A percentile compares a stretch with the other conserved stretches of the same genome.
Evolutionary conservation across 2,797 vertebrate species (phyloP).

Genomic region (Takifugu ocellatus): DNA sequence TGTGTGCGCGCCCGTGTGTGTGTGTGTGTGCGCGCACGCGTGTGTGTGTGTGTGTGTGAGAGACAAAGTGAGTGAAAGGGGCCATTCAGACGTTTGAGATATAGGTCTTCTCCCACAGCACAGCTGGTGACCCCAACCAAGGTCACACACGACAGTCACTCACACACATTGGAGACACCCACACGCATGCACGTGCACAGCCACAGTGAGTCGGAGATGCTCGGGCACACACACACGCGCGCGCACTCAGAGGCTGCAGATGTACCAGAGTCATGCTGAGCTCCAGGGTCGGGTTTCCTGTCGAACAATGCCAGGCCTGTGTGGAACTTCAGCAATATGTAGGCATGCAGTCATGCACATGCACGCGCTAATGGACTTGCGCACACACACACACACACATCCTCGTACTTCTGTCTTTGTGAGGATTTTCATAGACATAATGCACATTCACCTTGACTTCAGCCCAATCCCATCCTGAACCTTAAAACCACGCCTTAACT

Average conservation of each 20-base stretch:
- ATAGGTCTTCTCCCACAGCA: conserved; percentile 61
- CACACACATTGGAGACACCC: conserved; percentile 9
- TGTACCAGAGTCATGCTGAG: conserved; percentile 57
- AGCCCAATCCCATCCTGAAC: too few relatives aligned
- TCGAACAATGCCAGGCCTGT: conserved; percentile 78
- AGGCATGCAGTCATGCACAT: conserved; percentile 47
- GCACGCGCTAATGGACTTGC: conserved; percentile 25
- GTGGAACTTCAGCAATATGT: conserved; percentile 67
- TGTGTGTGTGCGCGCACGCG: conserved; percentile 9
- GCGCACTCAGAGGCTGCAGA: conserved; percentile 53
- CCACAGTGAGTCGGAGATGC: conserved; percentile 11
- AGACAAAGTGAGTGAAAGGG: conserved; percentile 17
- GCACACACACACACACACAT: conserved; percentile 18
- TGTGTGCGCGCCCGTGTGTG: conserved; percentile 14
- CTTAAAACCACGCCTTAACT: too few relatives aligned
- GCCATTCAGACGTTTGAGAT: conserved; percentile 57
- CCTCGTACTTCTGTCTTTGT: not conserved
- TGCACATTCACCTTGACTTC: too few relatives aligned
- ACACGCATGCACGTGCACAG: not conserved
- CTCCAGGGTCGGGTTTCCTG: conserved; percentile 74
- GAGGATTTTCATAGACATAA: not conserved
- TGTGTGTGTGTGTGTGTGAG: not conserved
- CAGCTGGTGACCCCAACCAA: conserved; percentile 75
- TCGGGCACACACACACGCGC: conserved; percentile 21
- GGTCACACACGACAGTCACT: conserved; percentile 67